Conservation (phyloP, 92 coral and sea anemone genomes). For the Epizoanthus scotinus region DNA sequence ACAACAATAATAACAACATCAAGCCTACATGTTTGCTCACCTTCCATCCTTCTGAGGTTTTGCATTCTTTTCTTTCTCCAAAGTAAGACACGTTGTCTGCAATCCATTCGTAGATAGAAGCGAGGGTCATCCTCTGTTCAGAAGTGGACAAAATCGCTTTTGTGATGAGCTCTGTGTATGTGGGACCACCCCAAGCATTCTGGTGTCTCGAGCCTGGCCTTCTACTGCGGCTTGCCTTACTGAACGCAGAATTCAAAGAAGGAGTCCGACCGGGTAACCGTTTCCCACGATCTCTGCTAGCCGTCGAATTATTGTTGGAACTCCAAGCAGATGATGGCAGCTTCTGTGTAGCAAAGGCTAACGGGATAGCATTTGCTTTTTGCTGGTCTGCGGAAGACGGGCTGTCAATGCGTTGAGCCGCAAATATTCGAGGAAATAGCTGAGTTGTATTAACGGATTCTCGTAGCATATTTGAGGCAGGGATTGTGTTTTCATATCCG, state of each 20-base stretch:
- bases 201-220: constrained; percentile 23
- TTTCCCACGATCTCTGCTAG: not conserved
- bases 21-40: not conserved
- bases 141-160: constrained; percentile 35
- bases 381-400: not conserved
- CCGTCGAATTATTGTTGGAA: constrained; percentile 3
- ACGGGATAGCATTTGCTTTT: not conserved
- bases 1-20: not conserved
- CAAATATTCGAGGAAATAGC: constrained; percentile 19
- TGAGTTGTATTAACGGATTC: constrained; percentile 7
- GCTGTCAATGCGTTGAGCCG: constrained; percentile 20
- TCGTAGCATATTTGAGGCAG: constrained; percentile 8
- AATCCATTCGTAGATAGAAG: constrained; percentile 39
- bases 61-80: constrained; percentile 33
- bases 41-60: constrained; percentile 38
- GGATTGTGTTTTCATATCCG: not conserved
- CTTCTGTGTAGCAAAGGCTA: constrained; percentile 21
- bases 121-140: constrained; percentile 31
- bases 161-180: constrained; percentile 37
- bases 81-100: constrained; percentile 32
- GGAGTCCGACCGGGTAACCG: not conserved
- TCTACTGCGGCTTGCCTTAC: constrained; percentile 2
- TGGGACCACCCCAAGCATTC: constrained; percentile 41
- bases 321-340: constrained; percentile 4
- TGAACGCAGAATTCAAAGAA: constrained; percentile 17